Evolutionary conservation across 2,888 invertebrate species (phyloP).

Genomic region (Neoitamus cyanurus): DNA sequence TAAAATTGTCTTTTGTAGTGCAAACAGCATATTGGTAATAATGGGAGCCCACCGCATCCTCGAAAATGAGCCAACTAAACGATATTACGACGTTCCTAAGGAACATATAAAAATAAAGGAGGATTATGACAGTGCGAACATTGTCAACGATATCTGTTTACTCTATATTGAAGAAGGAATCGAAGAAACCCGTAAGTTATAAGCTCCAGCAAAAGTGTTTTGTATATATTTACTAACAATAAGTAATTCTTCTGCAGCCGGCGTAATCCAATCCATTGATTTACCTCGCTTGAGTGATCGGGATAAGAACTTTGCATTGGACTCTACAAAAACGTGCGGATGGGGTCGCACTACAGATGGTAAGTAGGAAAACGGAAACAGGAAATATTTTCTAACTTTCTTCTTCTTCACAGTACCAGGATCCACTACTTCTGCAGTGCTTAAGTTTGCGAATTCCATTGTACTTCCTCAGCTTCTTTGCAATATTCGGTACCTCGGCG

Average conservation of each 20-base stretch:
- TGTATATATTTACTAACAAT: neutral
- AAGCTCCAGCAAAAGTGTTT: neutral
- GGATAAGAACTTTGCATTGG: slow-evolving; percentile 53
- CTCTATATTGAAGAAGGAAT: slow-evolving; percentile 11
- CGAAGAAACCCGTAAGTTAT: slow-evolving; percentile 23
- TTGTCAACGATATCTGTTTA: slow-evolving; percentile 45
- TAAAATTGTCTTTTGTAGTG: slow-evolving; percentile 8
- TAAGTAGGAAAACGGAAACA: slow-evolving; percentile 47
- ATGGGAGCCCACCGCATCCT: slow-evolving; percentile 45
- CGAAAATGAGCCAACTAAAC: neutral
- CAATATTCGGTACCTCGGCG: slow-evolving; percentile 54
- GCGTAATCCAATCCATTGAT: slow-evolving; percentile 56
- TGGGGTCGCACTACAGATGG: slow-evolving; percentile 60
- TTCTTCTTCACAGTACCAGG: slow-evolving; percentile 51
- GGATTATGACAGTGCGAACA: slow-evolving; percentile 58
- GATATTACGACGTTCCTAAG: slow-evolving; percentile 53
- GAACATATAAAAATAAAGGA: slow-evolving; percentile 62
- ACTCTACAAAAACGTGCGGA: slow-evolving; percentile 58
- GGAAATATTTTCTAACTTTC: neutral
- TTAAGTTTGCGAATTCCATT: slow-evolving; percentile 56
- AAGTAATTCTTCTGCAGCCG: slow-evolving; percentile 24
- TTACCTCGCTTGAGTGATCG: slow-evolving; percentile 55
- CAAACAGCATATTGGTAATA: neutral
- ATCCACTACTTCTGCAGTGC: slow-evolving; percentile 53
- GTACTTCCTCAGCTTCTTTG: slow-evolving; percentile 57